A percentile compares a stretch with the other conserved stretches of the same genome.
Conservation (phyloP, 1,140 invertebrate genomes). For the Pomacea maculata region DNA sequence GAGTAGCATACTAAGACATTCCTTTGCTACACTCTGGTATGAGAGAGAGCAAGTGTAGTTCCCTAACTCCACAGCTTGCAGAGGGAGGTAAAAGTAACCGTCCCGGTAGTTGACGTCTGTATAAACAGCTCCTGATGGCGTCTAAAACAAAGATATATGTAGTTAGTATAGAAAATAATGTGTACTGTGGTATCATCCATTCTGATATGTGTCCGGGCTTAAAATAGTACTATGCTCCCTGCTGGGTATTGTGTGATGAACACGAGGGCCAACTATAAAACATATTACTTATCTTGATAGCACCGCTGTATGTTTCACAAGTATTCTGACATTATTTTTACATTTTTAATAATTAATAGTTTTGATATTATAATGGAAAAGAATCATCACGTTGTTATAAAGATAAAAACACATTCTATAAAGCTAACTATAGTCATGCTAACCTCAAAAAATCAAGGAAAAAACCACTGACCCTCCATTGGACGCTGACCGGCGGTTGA, state of each 20-base stretch:
- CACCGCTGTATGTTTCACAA: no score
- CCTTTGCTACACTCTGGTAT: neutral
- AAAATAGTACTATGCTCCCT: no score
- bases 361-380: no score
- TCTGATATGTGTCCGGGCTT: neutral
- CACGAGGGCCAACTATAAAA: no score
- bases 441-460: neutral
- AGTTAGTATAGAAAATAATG: no score
- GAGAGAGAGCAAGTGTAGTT: neutral
- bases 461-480: neutral
- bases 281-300: no score
- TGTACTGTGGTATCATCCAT: no score
- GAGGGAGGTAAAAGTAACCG: neutral
- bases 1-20: neutral
- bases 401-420: no score
- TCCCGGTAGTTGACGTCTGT: neutral
- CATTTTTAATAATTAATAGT: no score
- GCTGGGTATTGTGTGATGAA: neutral
- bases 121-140: neutral
- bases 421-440: no score
- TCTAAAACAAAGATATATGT: neutral
- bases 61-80: neutral
- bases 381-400: no score
- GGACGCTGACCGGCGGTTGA: neutral
- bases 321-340: no score